A percentile compares a stretch with the other conserved stretches of the same genome.
Evolutionary conservation across 2,113 vertebrate species (phyloP).

Genomic region (Prolemur simus): DNA sequence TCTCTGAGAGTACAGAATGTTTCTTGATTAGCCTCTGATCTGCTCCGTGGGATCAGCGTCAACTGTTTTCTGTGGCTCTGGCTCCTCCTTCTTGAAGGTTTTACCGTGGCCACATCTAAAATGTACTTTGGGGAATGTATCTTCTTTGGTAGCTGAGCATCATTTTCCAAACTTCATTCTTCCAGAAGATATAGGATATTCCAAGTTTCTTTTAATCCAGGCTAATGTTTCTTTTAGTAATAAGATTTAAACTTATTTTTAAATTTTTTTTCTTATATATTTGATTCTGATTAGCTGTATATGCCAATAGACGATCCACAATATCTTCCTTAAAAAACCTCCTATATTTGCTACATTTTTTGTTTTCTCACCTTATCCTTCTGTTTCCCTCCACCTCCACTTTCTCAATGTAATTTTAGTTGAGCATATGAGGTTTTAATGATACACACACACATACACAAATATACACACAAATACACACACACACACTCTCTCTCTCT

Average conservation of each 20-base stretch:
- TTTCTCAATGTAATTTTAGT: not conserved
- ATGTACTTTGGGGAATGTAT: not conserved
- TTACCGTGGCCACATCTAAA: not conserved
- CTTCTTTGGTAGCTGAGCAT: not conserved
- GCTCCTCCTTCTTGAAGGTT: not conserved
- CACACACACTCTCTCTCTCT: too few relatives aligned
- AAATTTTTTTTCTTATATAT: not conserved
- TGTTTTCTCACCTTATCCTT: not conserved
- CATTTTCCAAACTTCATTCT: not conserved
- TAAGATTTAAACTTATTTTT: not conserved
- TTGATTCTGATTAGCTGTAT: not conserved
- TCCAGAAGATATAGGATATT: not conserved
- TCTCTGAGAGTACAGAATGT: not conserved
- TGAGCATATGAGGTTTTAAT: not conserved
- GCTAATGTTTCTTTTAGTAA: not conserved
- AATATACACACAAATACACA: too few relatives aligned
- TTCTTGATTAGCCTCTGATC: not conserved
- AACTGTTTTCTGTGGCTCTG: not conserved
- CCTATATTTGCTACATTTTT: not conserved
- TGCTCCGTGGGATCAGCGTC: not conserved
- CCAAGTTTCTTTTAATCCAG: not conserved
- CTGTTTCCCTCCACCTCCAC: too few relatives aligned
- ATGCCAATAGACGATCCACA: not conserved
- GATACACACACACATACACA: not conserved
- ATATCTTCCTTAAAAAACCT: not conserved